Evolutionary conservation across 2,797 vertebrate genomes (phyloP).

Genomic region (Kryptolebias ocellatus): DNA sequence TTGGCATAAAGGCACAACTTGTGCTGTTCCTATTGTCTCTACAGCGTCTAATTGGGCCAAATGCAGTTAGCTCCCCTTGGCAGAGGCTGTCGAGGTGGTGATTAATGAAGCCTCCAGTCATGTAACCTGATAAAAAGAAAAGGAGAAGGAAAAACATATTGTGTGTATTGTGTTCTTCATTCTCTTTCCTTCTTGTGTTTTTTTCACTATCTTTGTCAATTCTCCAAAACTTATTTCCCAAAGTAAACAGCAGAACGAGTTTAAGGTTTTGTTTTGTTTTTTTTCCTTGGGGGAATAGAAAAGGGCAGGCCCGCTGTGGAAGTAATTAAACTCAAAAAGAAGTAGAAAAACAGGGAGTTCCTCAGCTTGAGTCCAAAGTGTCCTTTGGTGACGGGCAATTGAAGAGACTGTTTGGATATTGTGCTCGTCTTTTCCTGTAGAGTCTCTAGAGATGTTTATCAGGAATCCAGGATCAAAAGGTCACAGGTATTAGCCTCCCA

Average conservation of each 20-base stretch:
- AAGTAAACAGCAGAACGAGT: conserved; percentile 74
- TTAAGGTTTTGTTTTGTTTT: conserved; percentile 51
- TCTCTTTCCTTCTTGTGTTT: conserved; percentile 65
- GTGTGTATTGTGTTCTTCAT: conserved; percentile 72
- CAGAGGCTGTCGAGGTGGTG: conserved; percentile 81
- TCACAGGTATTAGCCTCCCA: conserved; percentile 82
- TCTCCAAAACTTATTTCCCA: conserved; percentile 48
- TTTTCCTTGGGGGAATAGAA: conserved; percentile 47
- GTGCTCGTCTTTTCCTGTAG: conserved; percentile 47
- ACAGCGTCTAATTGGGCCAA: conserved; percentile 83
- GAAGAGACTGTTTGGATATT: conserved; percentile 45
- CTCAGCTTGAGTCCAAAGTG: conserved; percentile 41
- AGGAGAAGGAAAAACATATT: conserved; percentile 66
- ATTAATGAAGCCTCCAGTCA: conserved; percentile 86
- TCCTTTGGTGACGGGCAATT: conserved; percentile 53
- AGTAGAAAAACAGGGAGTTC: conserved; percentile 11
- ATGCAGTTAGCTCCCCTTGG: conserved; percentile 83
- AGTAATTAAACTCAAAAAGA: conserved; percentile 51
- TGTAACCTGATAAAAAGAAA: conserved; percentile 80
- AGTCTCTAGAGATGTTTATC: conserved; percentile 75
- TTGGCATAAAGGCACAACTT: conserved; percentile 80
- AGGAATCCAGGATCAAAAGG: conserved; percentile 78
- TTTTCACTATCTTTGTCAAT: conserved; percentile 64
- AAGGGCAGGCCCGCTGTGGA: conserved; percentile 31
- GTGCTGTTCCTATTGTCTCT: conserved; percentile 84